Base-by-base conservation (phyloP, 2,888 invertebrate genomes). In the Latheticus oryzae region DNA sequence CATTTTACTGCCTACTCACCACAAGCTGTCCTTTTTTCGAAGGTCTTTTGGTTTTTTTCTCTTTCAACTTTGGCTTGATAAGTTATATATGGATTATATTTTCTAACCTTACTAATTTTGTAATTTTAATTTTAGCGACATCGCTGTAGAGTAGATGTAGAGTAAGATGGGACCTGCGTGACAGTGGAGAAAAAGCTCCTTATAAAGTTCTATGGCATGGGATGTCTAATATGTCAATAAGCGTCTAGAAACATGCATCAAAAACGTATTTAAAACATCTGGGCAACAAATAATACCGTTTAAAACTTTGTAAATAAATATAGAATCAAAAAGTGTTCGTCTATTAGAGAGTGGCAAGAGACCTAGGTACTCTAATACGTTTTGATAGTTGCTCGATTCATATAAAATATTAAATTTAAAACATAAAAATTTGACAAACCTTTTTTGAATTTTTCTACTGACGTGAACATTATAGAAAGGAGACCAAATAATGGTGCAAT, bases 1-100 rank as follows among this genome's bases (percentile, higher is more conserved):
- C n/a, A n/a, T n/a, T n/a, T n/a, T n/a, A n/a, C n/a, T n/a, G n/a
- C n/a, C n/a, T 8, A 5, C 12, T 7, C 12, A 11, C 23, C 73
- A 32, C 9, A 1, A 16, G 7, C 5, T 32, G 32, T 8, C 84
- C 84, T 81, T 84, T 84, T 72, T 84, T 85, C 48, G 79, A 82
- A 16, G 81, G 79, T 70, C 87, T 88, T 67, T 83, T 85, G 64
- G 87, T 89, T 66, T 85, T 83, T 74, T 87, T 88, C 63, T 84
- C 81, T 64, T 83, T 84, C 2, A 78, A 78, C 66, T 81, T 75
- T 2, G 54, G 69, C 42, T 73, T 74, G 9, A 62, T 60, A n/a
- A n/a, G n/a, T n/a, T n/a, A n/a, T n/a, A n/a, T n/a, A n/a, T n/a
- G n/a, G n/a, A n/a, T n/a, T n/a, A n/a, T n/a, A n/a, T n/a, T n/a